phyloP scores from a whole-genome alignment of 2,113 vertebrate species.

The Zingel zingel region DNA sequence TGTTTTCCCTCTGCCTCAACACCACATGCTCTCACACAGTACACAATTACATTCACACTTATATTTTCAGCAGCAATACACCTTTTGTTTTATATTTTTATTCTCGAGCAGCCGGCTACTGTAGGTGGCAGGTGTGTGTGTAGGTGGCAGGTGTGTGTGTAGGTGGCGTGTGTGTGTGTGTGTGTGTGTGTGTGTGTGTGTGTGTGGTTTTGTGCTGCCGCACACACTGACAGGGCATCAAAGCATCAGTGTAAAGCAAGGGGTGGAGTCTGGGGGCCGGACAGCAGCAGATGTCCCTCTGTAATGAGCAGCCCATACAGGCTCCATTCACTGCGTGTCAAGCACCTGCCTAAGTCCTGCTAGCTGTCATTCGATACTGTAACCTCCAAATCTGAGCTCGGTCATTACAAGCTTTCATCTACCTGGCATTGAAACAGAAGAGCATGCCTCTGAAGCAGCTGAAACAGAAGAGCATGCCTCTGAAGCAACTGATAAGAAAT shows the following conservation, averaged over 20 bases:
- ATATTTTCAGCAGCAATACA: constrained; percentile 10
- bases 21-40: neutral
- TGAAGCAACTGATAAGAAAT: constrained; percentile 7
- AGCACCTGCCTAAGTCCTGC: constrained; percentile 74
- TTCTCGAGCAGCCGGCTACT: constrained; percentile 22
- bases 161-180: neutral
- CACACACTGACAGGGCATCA: constrained; percentile 74
- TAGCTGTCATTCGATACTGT: constrained; percentile 74
- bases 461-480: constrained; percentile 18
- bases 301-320: constrained; percentile 76
- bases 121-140: constrained; percentile 8
- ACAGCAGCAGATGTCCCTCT: constrained; percentile 85
- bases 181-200: constrained; percentile 11
- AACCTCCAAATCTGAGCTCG: constrained; percentile 64
- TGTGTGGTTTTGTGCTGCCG: constrained; percentile 62
- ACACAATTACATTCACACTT: neutral
- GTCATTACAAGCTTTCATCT: constrained; percentile 53
- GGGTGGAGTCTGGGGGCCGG: constrained; percentile 67
- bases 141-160: constrained; percentile 39
- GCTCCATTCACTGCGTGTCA: constrained; percentile 71
- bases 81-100: constrained; percentile 24
- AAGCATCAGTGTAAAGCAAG: constrained; percentile 74
- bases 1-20: constrained; percentile 11
- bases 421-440: constrained; percentile 56
- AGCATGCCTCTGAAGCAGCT: neutral